A percentile compares a stretch with the other conserved stretches of the same genome.
Conservation (phyloP, 2,797 vertebrate genomes). For the Ambastaia sidthimunki region DNA sequence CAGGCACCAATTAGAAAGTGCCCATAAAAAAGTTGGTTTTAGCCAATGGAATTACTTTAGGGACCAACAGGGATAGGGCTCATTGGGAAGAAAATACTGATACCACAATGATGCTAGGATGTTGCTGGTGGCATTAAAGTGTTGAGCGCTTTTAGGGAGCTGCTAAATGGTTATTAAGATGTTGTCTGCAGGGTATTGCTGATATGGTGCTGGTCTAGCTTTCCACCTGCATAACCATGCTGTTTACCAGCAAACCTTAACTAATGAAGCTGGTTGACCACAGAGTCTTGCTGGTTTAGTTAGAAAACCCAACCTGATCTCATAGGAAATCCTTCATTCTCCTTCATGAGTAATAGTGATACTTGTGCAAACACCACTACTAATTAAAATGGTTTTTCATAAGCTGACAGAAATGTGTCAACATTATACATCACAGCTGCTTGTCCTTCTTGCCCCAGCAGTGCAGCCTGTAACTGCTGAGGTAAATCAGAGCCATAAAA, state of each 20-base stretch:
- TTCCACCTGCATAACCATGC: not conserved
- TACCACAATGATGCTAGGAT: too few species aligned
- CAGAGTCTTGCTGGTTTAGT: not conserved
- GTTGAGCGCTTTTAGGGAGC: too few species aligned
- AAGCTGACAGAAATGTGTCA: not conserved
- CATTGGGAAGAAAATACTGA: too few species aligned
- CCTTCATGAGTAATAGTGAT: not conserved
- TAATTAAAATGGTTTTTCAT: not conserved
- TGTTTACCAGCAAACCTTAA: not conserved
- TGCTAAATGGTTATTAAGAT: too few species aligned
- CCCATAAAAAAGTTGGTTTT: too few species aligned
- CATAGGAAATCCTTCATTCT: not conserved
- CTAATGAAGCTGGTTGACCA: not conserved
- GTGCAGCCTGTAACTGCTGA: constrained; percentile 16
- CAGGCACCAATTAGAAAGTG: too few species aligned
- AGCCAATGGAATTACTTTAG: too few species aligned
- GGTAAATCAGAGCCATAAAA: constrained; percentile 30
- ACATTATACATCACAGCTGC: constrained; percentile 22
- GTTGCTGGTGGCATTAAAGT: too few species aligned
- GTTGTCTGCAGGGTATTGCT: not conserved
- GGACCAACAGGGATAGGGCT: too few species aligned
- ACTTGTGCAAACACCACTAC: not conserved
- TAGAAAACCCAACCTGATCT: not conserved
- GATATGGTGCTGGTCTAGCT: not conserved
- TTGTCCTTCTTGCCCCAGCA: constrained; percentile 18